These are phyloP conservation scores for Rhysida immarginata DNA, from an alignment of 1,140 invertebrate species.

Conservation along the genomic window DNA sequence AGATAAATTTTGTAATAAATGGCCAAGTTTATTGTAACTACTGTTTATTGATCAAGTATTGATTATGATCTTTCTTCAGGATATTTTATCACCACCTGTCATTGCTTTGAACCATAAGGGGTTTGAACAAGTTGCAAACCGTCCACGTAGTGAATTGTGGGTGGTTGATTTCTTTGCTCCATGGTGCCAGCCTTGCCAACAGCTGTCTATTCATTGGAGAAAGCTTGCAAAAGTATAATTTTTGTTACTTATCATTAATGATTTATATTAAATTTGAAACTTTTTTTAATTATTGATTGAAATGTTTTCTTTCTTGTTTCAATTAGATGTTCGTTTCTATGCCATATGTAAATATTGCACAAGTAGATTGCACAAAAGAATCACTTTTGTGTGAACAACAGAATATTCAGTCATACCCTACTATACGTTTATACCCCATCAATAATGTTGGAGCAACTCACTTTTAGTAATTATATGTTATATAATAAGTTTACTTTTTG, in stretches of 20 bases:
- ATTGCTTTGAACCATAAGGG: conserved; percentile 35
- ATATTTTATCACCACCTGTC: conserved; percentile 39
- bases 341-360: conserved; percentile 42
- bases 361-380: conserved; percentile 49
- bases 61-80: conserved; percentile 25
- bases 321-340: conserved; percentile 29
- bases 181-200: conserved; percentile 52
- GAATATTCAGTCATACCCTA: conserved; percentile 49
- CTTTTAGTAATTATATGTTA: conserved; percentile 7
- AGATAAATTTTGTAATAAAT: too few relatives aligned
- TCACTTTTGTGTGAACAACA: conserved; percentile 39
- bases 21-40: too few relatives aligned
- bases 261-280: too few relatives aligned
- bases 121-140: conserved; percentile 41
- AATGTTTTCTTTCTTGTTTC: conserved; percentile 22
- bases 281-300: too few relatives aligned
- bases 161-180: conserved; percentile 50
- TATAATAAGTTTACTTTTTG: conserved; percentile 12
- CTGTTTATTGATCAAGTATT: too few relatives aligned
- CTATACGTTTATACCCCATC: conserved; percentile 48
- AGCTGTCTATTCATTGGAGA: conserved; percentile 44
- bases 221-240: conserved; percentile 38
- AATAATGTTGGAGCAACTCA: conserved; percentile 27
- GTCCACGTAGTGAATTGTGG: conserved; percentile 37
- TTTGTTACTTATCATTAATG: too few relatives aligned